These are phyloP conservation scores for Heliconius hortense DNA, from an alignment of 2,888 invertebrate genomes.

Conservation along the genomic window DNA sequence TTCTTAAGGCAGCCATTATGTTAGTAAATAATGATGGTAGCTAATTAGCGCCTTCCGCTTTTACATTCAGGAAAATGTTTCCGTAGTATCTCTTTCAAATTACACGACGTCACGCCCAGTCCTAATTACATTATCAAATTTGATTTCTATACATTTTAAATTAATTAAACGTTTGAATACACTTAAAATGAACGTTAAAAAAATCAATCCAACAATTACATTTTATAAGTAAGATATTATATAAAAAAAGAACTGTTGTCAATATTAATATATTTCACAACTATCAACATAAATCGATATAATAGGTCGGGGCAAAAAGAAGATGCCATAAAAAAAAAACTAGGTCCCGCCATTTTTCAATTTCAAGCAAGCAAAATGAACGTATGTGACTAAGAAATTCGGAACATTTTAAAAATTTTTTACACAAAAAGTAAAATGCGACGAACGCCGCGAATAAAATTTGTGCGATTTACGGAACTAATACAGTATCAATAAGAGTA, in stretches of 20 bases:
- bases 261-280: neutral
- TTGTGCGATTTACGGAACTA: too few species aligned
- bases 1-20: neutral
- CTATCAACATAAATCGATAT: neutral
- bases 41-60: slow-evolving; percentile 8
- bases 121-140: neutral
- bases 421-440: too few species aligned
- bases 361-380: too few species aligned
- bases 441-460: too few species aligned
- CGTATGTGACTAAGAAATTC: too few species aligned
- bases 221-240: neutral
- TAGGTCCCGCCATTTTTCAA: too few species aligned
- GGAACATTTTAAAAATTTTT: too few species aligned
- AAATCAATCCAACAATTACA: neutral
- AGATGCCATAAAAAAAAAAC: too few species aligned
- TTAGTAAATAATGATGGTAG: slow-evolving; percentile 3
- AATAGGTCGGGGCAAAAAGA: too few species aligned
- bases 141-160: neutral
- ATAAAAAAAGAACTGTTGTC: neutral
- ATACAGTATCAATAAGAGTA: too few species aligned
- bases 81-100: slow-evolving; percentile 8
- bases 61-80: neutral
- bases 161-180: neutral
- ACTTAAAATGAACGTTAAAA: neutral
- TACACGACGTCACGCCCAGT: neutral